These are phyloP conservation scores for Phainopepla nitens DNA, from an alignment of 2,113 vertebrate genomes.

Conservation along the genomic window DNA sequence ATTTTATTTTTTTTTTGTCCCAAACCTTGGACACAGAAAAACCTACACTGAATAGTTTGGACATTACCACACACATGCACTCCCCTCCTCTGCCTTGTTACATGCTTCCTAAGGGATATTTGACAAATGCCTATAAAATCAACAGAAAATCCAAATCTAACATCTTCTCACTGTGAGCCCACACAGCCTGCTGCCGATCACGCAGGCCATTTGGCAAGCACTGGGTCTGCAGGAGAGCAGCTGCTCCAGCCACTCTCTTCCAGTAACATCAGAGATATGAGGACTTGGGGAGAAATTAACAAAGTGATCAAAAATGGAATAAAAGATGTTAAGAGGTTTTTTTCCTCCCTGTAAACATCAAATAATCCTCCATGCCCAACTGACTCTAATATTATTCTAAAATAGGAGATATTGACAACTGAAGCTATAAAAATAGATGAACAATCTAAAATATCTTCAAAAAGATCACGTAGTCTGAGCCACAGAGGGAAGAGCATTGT, in stretches of 20 bases:
- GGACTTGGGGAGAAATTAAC: constrained; percentile 76
- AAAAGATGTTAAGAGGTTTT: constrained; percentile 69
- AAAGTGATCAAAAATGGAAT: constrained; percentile 68
- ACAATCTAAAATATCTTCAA: background rate
- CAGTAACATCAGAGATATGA: constrained; percentile 72
- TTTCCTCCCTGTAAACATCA: constrained; percentile 67
- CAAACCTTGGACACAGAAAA: constrained; percentile 44
- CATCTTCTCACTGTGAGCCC: constrained; percentile 50
- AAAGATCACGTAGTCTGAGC: background rate
- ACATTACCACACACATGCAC: constrained; percentile 47
- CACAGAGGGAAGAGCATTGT: background rate
- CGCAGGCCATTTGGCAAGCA: constrained; percentile 68
- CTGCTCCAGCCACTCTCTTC: constrained; percentile 60
- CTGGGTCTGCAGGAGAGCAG: constrained; percentile 58
- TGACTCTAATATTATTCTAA: constrained; percentile 14
- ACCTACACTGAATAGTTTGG: background rate
- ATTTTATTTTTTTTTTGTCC: background rate
- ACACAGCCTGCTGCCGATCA: constrained; percentile 46
- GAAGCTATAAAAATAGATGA: background rate
- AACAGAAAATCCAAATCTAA: constrained; percentile 60
- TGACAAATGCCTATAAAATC: constrained; percentile 69
- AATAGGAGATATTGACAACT: background rate
- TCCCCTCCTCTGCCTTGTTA: constrained; percentile 47
- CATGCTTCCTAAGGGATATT: constrained; percentile 64
- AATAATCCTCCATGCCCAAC: constrained; percentile 41